Base-by-base conservation (phyloP, 2,113 vertebrate species). In the Empidonax traillii region DNA sequence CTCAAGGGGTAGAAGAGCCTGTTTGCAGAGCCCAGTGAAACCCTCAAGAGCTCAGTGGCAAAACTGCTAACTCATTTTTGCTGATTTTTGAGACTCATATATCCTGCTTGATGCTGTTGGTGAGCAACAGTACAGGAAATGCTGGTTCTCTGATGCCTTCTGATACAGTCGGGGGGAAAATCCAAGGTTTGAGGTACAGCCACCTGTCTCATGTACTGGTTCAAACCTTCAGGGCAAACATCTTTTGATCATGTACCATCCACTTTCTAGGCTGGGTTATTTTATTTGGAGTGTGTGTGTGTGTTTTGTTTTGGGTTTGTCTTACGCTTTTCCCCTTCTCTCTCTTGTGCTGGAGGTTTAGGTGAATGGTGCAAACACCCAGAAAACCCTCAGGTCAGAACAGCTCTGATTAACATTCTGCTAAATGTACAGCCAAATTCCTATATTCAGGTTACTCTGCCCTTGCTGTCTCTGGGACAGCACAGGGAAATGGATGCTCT, bases 61-160 rank as follows among this genome's bases (percentile, higher is more conserved):
- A 90, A 98, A 98, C 99, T 99, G 99, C 98, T 99, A 99, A 99
- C 98, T 71, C 0, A 84, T 90, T 90, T 90, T 90, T 90, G 88
- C 88, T 77, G 98, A 91, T 98, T 99, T 99, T 98, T 98, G 98
- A 98, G 96, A 85, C 96, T 97, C 91, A 28, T 95, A 86, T 96
- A 91, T 97, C 94, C 94, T 97, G 72, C 97, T 96, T 63, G 91
- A 39, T 97, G 87, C 95, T 85, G 74, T 17, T 39, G 93, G 39
- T 62, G 90, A 79, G 89, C 52, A 49, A 9, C 58, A 73, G 88
- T 76, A 83, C 85, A 89, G 96, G 93, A 79, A 58, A 39, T 37
- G 71, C 49, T 95, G 58, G 30, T 82, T 7, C 46, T 94, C 41
- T 73, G 84, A 8, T 62, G 53, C 67, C 77, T 76, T 55, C 61